phyloP scores from a whole-genome alignment of 2,888 invertebrate genomes.

The Acronicta aceris region DNA sequence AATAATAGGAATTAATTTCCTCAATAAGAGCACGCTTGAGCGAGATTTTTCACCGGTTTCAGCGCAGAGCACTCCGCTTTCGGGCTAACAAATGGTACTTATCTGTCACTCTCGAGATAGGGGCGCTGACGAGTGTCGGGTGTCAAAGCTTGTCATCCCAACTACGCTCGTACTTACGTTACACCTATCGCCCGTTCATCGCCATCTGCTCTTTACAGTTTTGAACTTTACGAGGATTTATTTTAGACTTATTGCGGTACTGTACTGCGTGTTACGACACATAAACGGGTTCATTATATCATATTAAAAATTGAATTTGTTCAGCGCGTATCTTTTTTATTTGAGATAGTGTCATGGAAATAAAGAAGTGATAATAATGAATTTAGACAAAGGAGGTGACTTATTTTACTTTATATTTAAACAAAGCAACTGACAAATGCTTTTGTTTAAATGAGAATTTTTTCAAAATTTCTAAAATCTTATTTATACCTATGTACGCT shows the following conservation, averaged over 20 bases:
- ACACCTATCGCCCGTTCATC: conserved; percentile 55
- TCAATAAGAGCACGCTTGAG: conserved; percentile 47
- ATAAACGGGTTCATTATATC: conserved; percentile 62
- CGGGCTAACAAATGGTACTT: conserved; percentile 76
- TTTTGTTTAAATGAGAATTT: background rate
- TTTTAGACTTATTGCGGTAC: conserved; percentile 59
- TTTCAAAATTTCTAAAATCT: background rate
- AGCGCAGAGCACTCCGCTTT: conserved; percentile 60
- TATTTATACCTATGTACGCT: too few species aligned
- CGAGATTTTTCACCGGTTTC: conserved; percentile 63
- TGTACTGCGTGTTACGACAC: conserved; percentile 57
- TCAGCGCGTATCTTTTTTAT: conserved; percentile 26
- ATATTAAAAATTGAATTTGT: conserved; percentile 51
- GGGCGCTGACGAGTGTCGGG: conserved; percentile 74
- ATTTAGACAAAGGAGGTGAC: conserved; percentile 25
- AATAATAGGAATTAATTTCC: conserved; percentile 56
- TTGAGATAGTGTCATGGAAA: conserved; percentile 14
- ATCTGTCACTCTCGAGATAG: conserved; percentile 77
- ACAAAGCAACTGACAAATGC: too few species aligned
- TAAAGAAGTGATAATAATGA: conserved; percentile 5
- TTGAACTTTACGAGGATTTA: conserved; percentile 65
- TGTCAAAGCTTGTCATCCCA: conserved; percentile 76
- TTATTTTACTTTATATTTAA: too few species aligned
- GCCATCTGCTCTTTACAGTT: conserved; percentile 55
- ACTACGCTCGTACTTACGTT: conserved; percentile 58